Conservation (phyloP, 2,888 invertebrate species). For the Timema podura region DNA sequence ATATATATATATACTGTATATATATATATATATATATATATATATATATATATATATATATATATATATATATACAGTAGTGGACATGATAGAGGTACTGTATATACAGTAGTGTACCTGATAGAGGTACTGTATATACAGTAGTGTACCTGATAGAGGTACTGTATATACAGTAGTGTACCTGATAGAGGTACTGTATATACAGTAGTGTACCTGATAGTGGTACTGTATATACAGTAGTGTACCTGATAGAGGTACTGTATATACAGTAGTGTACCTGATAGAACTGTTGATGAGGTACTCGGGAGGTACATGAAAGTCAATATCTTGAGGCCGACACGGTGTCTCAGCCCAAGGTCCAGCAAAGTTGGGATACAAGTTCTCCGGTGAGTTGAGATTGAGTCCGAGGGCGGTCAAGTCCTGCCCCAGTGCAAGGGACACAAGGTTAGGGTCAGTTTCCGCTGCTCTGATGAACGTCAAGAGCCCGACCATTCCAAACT, state of each 20-base stretch:
- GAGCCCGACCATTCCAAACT: constrained; percentile 98
- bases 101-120: too few relatives aligned
- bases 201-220: too few relatives aligned
- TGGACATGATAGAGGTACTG: too few relatives aligned
- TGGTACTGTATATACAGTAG: constrained; percentile 17
- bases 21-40: too few relatives aligned
- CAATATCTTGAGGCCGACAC: constrained; percentile 97
- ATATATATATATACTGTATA: too few relatives aligned
- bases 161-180: too few relatives aligned
- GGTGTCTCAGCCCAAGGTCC: constrained; percentile 99
- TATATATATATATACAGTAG: too few relatives aligned
- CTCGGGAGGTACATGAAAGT: constrained; percentile 97
- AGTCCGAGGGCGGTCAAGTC: constrained; percentile 97
- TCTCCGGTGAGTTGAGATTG: constrained; percentile 97
- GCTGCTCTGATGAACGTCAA: constrained; percentile 97
- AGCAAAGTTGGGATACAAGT: constrained; percentile 96
- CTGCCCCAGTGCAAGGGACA: constrained; percentile 94
- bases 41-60: too few relatives aligned
- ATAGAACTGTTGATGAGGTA: constrained; percentile 97
- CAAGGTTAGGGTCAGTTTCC: constrained; percentile 94
- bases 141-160: too few relatives aligned
- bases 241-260: too few relatives aligned
- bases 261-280: constrained; percentile 46
- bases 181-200: too few relatives aligned
- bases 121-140: too few relatives aligned